Conservation (phyloP, 2,797 vertebrate genomes). For the Distichodus sexfasciatus region DNA sequence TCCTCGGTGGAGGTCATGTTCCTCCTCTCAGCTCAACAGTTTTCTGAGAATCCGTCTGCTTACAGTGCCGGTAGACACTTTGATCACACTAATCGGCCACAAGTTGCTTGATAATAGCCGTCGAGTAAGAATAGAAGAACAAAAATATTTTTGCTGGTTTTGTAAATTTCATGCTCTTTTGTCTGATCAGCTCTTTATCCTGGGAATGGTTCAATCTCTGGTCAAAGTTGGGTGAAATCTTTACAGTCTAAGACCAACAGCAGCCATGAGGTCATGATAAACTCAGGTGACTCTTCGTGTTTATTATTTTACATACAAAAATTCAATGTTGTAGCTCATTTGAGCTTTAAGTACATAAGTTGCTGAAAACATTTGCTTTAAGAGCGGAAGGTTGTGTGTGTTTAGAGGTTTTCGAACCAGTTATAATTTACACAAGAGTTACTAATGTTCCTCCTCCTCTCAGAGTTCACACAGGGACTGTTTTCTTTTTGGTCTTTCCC, state of each 20-base stretch:
- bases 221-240: conserved; percentile 64
- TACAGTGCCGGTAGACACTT: conserved; percentile 72
- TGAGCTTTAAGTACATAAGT: neutral
- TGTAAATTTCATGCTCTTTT: conserved; percentile 10
- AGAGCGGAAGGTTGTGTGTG: too few species aligned
- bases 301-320: too few species aligned
- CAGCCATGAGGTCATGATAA: conserved; percentile 48
- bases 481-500: neutral
- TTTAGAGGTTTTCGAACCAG: too few species aligned
- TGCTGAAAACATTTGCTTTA: too few species aligned
- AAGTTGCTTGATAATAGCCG: neutral
- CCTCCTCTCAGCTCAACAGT: conserved; percentile 85
- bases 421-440: too few species aligned
- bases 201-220: conserved; percentile 46
- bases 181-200: conserved; percentile 65
- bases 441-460: too few species aligned
- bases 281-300: conserved; percentile 58
- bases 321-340: neutral
- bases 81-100: neutral
- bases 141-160: neutral
- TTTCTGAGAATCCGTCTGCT: conserved; percentile 75
- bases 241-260: conserved; percentile 62
- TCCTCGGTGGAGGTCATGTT: conserved; percentile 91
- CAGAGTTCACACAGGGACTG: too few species aligned
- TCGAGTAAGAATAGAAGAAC: neutral